Conservation (phyloP, 2,797 vertebrate genomes). For the Notoglanidium macrostoma region DNA sequence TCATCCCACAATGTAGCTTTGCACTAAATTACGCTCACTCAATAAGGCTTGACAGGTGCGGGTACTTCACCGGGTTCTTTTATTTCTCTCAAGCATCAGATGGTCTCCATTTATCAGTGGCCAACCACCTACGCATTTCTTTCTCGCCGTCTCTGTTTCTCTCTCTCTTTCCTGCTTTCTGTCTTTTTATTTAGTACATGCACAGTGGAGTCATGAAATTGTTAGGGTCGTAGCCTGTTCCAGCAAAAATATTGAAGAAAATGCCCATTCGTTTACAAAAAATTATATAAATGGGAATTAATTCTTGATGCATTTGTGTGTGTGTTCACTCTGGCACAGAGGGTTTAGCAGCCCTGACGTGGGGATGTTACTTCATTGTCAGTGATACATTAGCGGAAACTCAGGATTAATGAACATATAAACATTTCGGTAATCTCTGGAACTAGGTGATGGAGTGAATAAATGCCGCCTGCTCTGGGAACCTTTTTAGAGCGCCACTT, state of each 20-base stretch:
- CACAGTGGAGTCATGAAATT: conserved; percentile 46
- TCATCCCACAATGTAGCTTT: conserved; percentile 65
- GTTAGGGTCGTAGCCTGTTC: conserved; percentile 45
- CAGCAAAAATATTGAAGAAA: neutral
- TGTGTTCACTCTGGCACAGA: conserved; percentile 33
- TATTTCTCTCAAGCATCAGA: conserved; percentile 72
- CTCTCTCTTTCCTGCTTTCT: conserved; percentile 5
- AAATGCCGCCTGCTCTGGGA: conserved; percentile 64
- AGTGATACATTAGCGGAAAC: conserved; percentile 74
- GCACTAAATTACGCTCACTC: conserved; percentile 70
- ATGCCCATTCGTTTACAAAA: neutral
- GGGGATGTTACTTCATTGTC: conserved; percentile 66
- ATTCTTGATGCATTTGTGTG: conserved; percentile 7
- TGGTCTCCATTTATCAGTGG: conserved; percentile 68
- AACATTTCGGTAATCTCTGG: conserved; percentile 71
- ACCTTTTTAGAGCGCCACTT: conserved; percentile 65
- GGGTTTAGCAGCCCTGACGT: conserved; percentile 40
- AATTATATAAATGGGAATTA: neutral
- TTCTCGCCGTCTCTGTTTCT: conserved; percentile 30
- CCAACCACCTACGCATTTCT: conserved; percentile 55
- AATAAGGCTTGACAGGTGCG: conserved; percentile 75
- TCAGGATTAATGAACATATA: conserved; percentile 71
- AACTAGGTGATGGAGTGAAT: conserved; percentile 66
- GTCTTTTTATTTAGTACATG: conserved; percentile 34
- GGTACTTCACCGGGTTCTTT: conserved; percentile 72